These are phyloP conservation scores for Dryomyza anilis DNA, from an alignment of 2,888 invertebrate species.

Conservation along the genomic window DNA sequence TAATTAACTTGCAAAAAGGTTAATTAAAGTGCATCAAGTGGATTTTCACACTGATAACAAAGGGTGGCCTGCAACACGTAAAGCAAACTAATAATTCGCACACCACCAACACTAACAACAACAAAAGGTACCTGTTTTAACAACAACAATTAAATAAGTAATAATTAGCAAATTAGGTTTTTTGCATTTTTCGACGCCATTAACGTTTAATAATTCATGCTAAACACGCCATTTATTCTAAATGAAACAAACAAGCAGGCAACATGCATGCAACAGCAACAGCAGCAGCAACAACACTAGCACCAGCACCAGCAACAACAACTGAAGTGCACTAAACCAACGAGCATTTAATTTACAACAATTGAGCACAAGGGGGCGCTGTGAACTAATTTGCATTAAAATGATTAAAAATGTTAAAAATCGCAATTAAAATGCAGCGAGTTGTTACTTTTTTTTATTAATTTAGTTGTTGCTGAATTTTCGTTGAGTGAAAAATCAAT, in stretches of 20 bases:
- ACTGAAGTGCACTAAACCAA: neutral
- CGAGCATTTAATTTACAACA: conserved; percentile 6
- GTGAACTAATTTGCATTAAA: conserved; percentile 7
- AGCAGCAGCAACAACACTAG: neutral
- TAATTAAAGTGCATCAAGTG: too few relatives aligned
- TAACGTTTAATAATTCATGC: conserved; percentile 55
- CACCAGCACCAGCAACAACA: neutral
- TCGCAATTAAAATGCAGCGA: conserved; percentile 5
- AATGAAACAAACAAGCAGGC: conserved; percentile 5
- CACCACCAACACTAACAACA: neutral
- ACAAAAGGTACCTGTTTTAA: neutral
- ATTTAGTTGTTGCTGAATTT: too few relatives aligned
- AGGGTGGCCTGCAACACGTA: too few relatives aligned
- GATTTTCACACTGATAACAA: too few relatives aligned
- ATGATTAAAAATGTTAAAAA: conserved; percentile 1
- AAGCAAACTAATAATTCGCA: neutral
- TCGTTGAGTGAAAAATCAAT: too few relatives aligned
- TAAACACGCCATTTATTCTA: conserved; percentile 51
- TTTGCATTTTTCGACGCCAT: conserved; percentile 43
- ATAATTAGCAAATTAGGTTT: conserved; percentile 30
- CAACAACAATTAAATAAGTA: conserved; percentile 21
- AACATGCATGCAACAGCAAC: conserved; percentile 15
- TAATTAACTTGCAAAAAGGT: too few relatives aligned
- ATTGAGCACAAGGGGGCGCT: neutral
- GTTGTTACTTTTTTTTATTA: too few relatives aligned